phyloP scores from a whole-genome alignment of 2,113 vertebrate species.

The Notothenia coriiceps region DNA sequence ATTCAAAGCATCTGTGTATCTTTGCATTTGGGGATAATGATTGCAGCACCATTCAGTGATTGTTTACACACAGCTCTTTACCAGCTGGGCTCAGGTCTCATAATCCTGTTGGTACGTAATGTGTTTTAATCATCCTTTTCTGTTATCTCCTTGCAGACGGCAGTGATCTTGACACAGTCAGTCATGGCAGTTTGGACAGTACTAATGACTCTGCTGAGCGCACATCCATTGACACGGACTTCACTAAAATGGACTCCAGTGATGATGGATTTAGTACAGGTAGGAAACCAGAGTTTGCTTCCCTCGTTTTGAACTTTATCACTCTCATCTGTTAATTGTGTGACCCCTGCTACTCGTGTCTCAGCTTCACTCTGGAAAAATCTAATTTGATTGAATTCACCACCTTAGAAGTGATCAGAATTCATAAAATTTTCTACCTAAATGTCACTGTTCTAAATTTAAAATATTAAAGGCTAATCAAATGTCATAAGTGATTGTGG shows the following conservation, averaged over 20 bases:
- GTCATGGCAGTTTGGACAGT: constrained; percentile 90
- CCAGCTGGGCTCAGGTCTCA: constrained; percentile 2
- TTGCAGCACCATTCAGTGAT: background rate
- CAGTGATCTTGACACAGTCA: constrained; percentile 90
- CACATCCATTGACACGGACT: constrained; percentile 87
- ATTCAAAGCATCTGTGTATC: constrained; percentile 24
- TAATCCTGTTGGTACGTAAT: constrained; percentile 4
- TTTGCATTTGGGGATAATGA: constrained; percentile 14
- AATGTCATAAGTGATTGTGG: background rate
- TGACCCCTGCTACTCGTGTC: background rate
- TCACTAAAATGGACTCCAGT: constrained; percentile 88
- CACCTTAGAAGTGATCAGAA: background rate
- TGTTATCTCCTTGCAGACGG: constrained; percentile 83
- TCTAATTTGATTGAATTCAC: constrained; percentile 7
- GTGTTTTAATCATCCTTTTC: constrained; percentile 28
- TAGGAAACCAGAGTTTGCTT: constrained; percentile 44
- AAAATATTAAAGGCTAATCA: background rate
- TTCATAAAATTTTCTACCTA: background rate
- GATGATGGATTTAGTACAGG: constrained; percentile 91
- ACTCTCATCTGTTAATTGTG: background rate
- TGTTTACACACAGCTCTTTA: constrained; percentile 5
- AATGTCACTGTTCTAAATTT: background rate
- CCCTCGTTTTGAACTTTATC: constrained; percentile 2
- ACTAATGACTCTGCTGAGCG: constrained; percentile 87
- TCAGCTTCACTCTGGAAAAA: background rate